Evolutionary conservation across 2,888 invertebrate genomes (phyloP), one percentile per base, ranked within the genome.

Genomic region (Anthoptus insignis): DNA sequence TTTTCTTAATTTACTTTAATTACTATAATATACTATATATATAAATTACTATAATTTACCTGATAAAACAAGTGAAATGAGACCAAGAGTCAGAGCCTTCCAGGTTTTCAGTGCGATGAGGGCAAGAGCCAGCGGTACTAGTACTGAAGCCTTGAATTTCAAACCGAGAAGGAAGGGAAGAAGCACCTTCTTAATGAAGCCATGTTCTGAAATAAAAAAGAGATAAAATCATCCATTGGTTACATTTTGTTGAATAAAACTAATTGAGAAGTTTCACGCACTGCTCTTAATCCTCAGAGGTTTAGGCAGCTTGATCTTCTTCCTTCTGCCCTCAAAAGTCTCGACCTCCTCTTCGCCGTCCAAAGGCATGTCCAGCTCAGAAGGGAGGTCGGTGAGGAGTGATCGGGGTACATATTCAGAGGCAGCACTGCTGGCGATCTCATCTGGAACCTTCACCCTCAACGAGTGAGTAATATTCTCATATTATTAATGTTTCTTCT

Each of bases 21-120:
- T n/a, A n/a, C n/a, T n/a, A n/a, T n/a, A n/a, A n/a, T n/a, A n/a
- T n/a, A n/a, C n/a, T n/a, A n/a, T n/a, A n/a, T n/a, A n/a, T n/a
- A n/a, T n/a, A n/a, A n/a, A n/a, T n/a, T n/a, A n/a, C n/a, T 45
- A 14, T 21, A 19, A 19, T 80, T 72, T 85, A 93, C 97, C 97
- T 72, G 97, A 97, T 50, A 97, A 93, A 22, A 97, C 97, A 80
- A 98, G 89, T 2, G 97, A 97, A 67, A 98, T 94, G 4, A 98
- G 95, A 67, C 97, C 97, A 72, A 98, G 94, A 8, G 98, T 97
- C 75, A 97, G 92, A 45, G 98, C 98, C 86, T 98, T 98, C 98
- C 98, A 98, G 14, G 98, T 97, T 87, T 97, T 97, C 64, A 97
- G 92, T 0, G 98, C 98, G 78, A 98, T 97, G 65, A 97, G 89